phyloP scores from a whole-genome alignment of 2,888 invertebrate genomes.

The Allolobophora icterica region DNA sequence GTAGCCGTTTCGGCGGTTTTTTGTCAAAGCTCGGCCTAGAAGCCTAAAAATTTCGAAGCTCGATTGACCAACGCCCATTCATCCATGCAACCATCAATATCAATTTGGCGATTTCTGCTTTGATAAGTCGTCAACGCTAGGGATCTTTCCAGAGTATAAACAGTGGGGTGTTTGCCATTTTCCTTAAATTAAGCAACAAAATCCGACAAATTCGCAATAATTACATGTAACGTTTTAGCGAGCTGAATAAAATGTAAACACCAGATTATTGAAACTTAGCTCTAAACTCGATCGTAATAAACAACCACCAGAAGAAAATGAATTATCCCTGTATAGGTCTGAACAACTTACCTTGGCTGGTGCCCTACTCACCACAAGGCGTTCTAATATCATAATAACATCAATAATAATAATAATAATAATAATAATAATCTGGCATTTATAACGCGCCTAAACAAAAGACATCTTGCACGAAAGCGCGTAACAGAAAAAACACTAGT shows the following conservation, averaged over 20 bases:
- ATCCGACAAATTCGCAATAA: not conserved
- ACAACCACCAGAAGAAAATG: not conserved
- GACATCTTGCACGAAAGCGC: too few species aligned
- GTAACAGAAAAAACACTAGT: too few species aligned
- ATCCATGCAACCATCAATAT: constrained; percentile 17
- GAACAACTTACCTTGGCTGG: constrained; percentile 17
- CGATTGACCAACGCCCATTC: constrained; percentile 28
- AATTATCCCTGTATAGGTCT: not conserved
- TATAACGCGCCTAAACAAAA: too few species aligned
- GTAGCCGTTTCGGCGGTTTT: not conserved
- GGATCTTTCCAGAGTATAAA: not conserved
- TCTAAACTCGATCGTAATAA: not conserved
- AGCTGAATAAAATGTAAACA: too few species aligned
- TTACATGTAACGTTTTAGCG: not conserved
- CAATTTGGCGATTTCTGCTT: constrained; percentile 17
- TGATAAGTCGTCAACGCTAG: constrained; percentile 17
- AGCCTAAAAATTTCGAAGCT: not conserved
- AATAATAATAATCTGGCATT: too few species aligned
- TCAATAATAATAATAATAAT: too few species aligned
- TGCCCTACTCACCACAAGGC: not conserved
- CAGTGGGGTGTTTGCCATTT: not conserved
- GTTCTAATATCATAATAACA: too few species aligned
- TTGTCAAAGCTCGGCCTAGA: not conserved
- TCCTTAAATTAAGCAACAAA: not conserved
- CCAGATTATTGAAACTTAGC: not conserved